These are phyloP conservation scores for Cryptus armator DNA, from an alignment of 2,888 invertebrate genomes.

Conservation along the genomic window DNA sequence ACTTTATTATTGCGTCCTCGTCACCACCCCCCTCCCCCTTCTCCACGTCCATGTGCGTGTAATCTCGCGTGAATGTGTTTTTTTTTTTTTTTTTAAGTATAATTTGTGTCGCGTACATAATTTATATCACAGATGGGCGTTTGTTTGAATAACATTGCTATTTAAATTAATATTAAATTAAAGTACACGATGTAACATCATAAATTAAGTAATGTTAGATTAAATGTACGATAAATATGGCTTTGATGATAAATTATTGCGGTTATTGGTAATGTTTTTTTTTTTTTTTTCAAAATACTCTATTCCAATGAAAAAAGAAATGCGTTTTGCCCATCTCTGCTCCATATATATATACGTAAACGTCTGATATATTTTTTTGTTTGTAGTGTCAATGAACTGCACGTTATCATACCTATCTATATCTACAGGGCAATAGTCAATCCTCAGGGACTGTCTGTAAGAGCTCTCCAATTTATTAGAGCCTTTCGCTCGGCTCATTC, in stretches of 20 bases:
- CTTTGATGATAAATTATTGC: background rate
- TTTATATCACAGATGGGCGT: conserved; percentile 61
- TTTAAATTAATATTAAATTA: conserved; percentile 30
- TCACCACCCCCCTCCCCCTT: background rate
- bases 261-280: background rate
- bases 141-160: conserved; percentile 40
- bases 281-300: background rate
- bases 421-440: conserved; percentile 81
- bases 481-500: conserved; percentile 3
- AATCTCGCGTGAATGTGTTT: conserved; percentile 24
- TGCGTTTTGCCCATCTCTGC: conserved; percentile 55
- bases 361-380: conserved; percentile 57
- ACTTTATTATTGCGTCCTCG: background rate
- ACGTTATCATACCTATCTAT: conserved; percentile 77
- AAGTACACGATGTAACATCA: conserved; percentile 14
- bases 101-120: conserved; percentile 7
- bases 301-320: conserved; percentile 42
- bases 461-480: conserved; percentile 66
- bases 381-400: conserved; percentile 32
- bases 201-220: background rate
- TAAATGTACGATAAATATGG: conserved; percentile 3
- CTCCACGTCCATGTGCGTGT: conserved; percentile 10
- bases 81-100: conserved; percentile 14
- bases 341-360: conserved; percentile 55
- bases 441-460: conserved; percentile 77